A percentile compares a stretch with the other conserved stretches of the same genome.
Evolutionary conservation across 2,797 vertebrate species (phyloP).

Genomic region (Bradypus variegatus): DNA sequence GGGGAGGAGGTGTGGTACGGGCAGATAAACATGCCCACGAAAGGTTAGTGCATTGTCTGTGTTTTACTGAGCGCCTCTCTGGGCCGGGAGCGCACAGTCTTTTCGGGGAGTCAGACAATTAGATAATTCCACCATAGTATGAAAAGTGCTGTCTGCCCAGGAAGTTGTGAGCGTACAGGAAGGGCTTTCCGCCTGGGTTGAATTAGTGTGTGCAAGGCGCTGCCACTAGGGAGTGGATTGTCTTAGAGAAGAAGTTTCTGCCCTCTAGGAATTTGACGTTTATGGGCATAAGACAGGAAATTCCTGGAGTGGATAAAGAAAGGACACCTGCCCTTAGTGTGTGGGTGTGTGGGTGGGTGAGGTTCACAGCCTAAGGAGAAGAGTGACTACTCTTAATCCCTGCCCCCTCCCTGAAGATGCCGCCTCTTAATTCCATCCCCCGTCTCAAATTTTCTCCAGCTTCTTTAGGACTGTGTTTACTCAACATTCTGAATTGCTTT

Average conservation of each 20-base stretch:
- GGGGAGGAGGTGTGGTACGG: background rate
- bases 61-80: background rate
- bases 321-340: background rate
- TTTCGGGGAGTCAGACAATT: background rate
- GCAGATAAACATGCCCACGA: background rate
- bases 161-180: background rate
- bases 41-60: background rate
- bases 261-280: background rate
- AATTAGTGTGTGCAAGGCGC: background rate
- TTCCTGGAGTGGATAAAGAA: background rate
- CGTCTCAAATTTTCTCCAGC: background rate
- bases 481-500: slow-evolving; percentile 33
- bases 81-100: background rate
- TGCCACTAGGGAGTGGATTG: background rate
- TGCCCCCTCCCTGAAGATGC: background rate
- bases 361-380: background rate
- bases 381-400: background rate
- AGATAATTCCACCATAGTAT: background rate
- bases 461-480: slow-evolving; percentile 20
- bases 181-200: background rate
- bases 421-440: background rate
- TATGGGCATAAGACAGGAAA: background rate
- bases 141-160: background rate
- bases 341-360: too few species aligned
- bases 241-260: background rate